These are phyloP conservation scores for Eriosoma lanigerum DNA, from an alignment of 1,140 invertebrate genomes.

Conservation along the genomic window DNA sequence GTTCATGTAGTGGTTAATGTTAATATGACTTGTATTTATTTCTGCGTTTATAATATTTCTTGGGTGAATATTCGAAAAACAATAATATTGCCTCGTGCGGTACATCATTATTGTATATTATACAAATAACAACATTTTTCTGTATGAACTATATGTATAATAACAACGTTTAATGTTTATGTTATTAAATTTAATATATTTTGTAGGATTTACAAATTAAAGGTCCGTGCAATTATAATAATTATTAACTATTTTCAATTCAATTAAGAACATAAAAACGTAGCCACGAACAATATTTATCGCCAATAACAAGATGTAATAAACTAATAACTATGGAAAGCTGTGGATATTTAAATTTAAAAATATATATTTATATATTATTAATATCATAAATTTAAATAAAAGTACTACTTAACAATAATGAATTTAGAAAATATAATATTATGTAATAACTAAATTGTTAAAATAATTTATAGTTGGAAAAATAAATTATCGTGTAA, in stretches of 20 bases:
- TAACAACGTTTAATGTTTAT: background rate
- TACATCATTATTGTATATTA: background rate
- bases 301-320: too few species aligned
- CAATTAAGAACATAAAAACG: too few species aligned
- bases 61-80: background rate
- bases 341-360: too few species aligned
- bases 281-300: too few species aligned
- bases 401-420: too few species aligned
- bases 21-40: slow-evolving; percentile 40
- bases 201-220: too few species aligned
- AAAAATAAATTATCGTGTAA: background rate
- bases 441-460: background rate
- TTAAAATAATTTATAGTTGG: background rate
- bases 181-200: background rate
- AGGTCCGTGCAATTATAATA: too few species aligned
- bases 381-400: too few species aligned
- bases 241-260: too few species aligned
- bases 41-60: background rate
- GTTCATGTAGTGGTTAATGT: slow-evolving; percentile 33
- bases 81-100: background rate
- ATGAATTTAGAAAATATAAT: too few species aligned
- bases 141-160: background rate
- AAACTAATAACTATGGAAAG: too few species aligned
- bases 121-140: background rate
- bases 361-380: too few species aligned